Evolutionary conservation across 2,888 invertebrate species (phyloP), one percentile per base, ranked within the genome.

Genomic region (Matsumyia berberina): DNA sequence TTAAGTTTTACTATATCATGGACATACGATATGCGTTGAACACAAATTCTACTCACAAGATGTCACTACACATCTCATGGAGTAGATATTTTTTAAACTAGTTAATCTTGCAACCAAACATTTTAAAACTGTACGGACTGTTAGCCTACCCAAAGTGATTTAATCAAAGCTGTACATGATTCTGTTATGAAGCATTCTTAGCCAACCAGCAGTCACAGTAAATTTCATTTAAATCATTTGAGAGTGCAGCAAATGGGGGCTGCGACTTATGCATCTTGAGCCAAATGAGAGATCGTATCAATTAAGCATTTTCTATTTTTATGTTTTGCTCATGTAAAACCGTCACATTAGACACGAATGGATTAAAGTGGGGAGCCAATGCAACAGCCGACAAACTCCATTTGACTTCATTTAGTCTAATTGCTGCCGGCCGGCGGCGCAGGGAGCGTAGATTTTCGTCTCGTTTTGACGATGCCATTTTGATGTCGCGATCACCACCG

Each of bases 361-460:
- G 37, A 66, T 70, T 46, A 12, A 44, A 37, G 42, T 53, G 55
- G 44, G 55, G 62, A 62, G n/a, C 12, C 35, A 33, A 51, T 42
- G 39, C 51, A 29, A 62, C 39, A 44, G 15, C 35, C 73, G 78
- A 62, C 60, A 73, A 64, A 83, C 78, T 73, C 73, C 57, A 83
- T 83, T 83, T 82, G 77, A 77, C 58, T 82, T 78, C 83, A 78
- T 78, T 83, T 83, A 78, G 55, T 49, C 42, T 78, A 83, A 83
- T 83, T 83, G 73, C 78, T 76, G 62, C 29, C 15, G n/a, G n/a
- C n/a, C n/a, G n/a, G n/a, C n/a, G n/a, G 46, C 42, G 15, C 9
- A 17, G 24, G 37, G 29, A 55, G 49, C 49, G 58, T 64, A 60
- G 19, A 76, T 72, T 72, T 66, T 60, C 44, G 62, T 81, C 69